Base-by-base conservation (phyloP, 92 coral and sea anemone species). In the Porites lobata region DNA sequence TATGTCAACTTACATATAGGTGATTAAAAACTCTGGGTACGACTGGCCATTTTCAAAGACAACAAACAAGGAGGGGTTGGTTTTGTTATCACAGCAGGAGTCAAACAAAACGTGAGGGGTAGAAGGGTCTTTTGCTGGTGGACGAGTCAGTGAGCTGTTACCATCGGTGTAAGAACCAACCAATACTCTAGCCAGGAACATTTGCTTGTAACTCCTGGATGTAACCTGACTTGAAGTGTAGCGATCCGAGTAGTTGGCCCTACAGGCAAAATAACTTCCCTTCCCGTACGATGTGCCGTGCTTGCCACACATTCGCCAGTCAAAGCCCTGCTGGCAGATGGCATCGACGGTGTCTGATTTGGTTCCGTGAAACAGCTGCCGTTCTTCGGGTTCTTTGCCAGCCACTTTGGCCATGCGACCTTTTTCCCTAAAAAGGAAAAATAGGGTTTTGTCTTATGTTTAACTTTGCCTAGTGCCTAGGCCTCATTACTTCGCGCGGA, bases 191-290 rank as follows among this genome's bases (percentile, higher is more conserved):
- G 98, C 98, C 65, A 96, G 61, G n/a, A n/a, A n/a, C n/a, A n/a
- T n/a, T n/a, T n/a, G n/a, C n/a, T n/a, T 56, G 1, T 22, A 51
- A 57, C 80, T 75, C 32, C 22, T 29, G 19, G 89, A 18, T 11
- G 12, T 9, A 52, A 58, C 24, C 0, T 72, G 82, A 9, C n/a
- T 62, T 7, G 78, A 17, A 24, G 89, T 87, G 68, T 92, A 96
- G 67, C 85, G 22, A 86, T 96, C 94, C 22, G 99, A 96, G 84
- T 96, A 96, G 70, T 80, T 72, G 9, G 99, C 95, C 8, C 81
- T 74, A 26, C 85, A 86, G 26, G 99, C 99, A 85, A 96, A 96
- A 82, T 96, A 96, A 85, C 93, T 96, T 59, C 99, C 99, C 69
- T 91, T 91, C 43, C 99, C 99, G n/a, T n/a, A n/a, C n/a, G n/a